These are phyloP conservation scores for Agrotis clavis DNA, from an alignment of 2,888 invertebrate species.

Conservation along the genomic window DNA sequence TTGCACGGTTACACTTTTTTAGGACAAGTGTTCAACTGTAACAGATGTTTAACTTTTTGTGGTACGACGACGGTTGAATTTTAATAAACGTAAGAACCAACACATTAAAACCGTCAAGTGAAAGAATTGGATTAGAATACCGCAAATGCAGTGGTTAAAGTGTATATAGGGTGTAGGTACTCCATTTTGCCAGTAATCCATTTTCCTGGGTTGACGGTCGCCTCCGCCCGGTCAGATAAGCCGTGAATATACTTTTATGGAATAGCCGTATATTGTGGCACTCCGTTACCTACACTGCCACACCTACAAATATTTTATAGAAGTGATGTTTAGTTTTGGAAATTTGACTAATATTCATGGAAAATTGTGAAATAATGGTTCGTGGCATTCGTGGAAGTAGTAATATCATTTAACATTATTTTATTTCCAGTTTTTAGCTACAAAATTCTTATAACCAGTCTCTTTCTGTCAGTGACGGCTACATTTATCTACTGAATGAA, in stretches of 20 bases:
- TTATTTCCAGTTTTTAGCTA: neutral
- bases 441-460: conserved; percentile 5
- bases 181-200: conserved; percentile 59
- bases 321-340: neutral
- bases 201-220: conserved; percentile 54
- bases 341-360: neutral
- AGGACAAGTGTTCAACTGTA: too few relatives aligned
- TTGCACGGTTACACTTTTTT: too few relatives aligned
- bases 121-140: conserved; percentile 36
- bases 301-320: conserved; percentile 25
- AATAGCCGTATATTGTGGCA: conserved; percentile 25
- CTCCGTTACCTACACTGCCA: conserved; percentile 5
- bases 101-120: neutral
- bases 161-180: conserved; percentile 45
- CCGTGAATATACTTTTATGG: conserved; percentile 48
- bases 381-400: neutral
- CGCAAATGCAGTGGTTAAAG: conserved; percentile 38
- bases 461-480: conserved; percentile 11
- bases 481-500: neutral
- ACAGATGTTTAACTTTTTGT: too few relatives aligned
- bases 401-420: neutral
- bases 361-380: neutral
- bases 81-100: neutral
- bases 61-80: too few relatives aligned
- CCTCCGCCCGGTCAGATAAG: conserved; percentile 47